A percentile compares a stretch with the other conserved stretches of the same genome.
Conservation (phyloP, 2,888 invertebrate species). For the Polymixis lichenea region DNA sequence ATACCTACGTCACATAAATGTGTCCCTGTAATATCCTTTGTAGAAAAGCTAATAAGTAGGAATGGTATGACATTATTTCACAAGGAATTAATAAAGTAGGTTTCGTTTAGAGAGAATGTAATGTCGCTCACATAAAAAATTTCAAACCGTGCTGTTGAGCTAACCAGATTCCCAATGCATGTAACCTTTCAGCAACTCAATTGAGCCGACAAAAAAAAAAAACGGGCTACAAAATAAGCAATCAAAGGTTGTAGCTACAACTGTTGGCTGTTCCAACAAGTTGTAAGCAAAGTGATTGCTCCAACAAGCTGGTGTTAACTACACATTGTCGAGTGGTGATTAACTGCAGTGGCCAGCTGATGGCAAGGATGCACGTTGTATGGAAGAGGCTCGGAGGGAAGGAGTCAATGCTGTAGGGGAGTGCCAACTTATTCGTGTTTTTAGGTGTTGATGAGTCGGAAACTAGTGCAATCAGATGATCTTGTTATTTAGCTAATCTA, state of each 20-base stretch:
- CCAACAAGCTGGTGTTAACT: constrained; percentile 61
- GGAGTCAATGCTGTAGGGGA: no score
- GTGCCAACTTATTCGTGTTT: no score
- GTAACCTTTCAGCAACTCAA: not conserved
- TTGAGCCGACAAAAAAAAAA: not conserved
- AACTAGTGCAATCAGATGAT: not conserved
- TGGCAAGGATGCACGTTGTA: not conserved
- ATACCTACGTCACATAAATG: not conserved
- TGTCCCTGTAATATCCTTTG: not conserved
- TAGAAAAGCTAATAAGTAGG: not conserved
- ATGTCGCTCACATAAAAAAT: not conserved
- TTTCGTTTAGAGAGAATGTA: not conserved
- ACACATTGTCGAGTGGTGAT: constrained; percentile 71
- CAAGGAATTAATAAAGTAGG: not conserved
- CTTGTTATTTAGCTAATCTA: not conserved
- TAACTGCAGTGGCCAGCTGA: constrained; percentile 61
- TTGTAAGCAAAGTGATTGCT: constrained; percentile 49
- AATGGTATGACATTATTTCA: not conserved
- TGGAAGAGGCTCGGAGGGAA: constrained; percentile 16
- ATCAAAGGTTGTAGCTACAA: constrained; percentile 44
- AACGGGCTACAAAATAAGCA: constrained; percentile 17
- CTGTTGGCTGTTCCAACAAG: constrained; percentile 39
- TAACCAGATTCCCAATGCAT: no score
- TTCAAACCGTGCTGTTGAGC: not conserved
- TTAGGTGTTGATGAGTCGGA: no score